Evolutionary conservation across 2,888 invertebrate genomes (phyloP).

Genomic region (Microctonus hyperodae): DNA sequence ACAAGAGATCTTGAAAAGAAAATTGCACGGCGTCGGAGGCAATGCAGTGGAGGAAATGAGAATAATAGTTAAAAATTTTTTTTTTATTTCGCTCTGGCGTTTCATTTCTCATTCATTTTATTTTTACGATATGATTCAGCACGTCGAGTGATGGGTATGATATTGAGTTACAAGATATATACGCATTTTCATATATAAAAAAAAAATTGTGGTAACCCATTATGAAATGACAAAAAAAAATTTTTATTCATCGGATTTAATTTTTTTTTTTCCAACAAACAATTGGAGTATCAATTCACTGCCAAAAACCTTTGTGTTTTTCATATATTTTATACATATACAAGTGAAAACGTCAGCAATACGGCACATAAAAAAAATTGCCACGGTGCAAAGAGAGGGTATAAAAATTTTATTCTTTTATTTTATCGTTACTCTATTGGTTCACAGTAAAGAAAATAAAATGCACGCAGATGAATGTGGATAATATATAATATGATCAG

Average conservation of each 20-base stretch:
- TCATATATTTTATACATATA: background rate
- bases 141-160: background rate
- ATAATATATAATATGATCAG: constrained; percentile 25
- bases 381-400: constrained; percentile 12
- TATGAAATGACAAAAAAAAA: background rate
- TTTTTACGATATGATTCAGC: background rate
- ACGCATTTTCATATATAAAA: background rate
- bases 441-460: background rate
- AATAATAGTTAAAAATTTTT: background rate
- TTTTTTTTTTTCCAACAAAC: background rate
- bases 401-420: constrained; percentile 2
- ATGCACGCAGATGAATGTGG: background rate
- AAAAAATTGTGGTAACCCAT: background rate
- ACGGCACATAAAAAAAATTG: constrained; percentile 3
- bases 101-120: background rate
- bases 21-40: constrained; percentile 6
- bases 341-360: background rate
- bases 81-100: background rate
- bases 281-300: background rate
- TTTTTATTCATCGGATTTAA: background rate
- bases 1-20: background rate
- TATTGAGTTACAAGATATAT: background rate
- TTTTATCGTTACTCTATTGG: background rate
- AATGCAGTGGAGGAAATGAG: constrained; percentile 14
- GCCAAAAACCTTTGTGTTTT: background rate